A percentile compares a stretch with the other conserved stretches of the same genome.
Conservation (phyloP, 2,888 invertebrate species). For the Actias luna region DNA sequence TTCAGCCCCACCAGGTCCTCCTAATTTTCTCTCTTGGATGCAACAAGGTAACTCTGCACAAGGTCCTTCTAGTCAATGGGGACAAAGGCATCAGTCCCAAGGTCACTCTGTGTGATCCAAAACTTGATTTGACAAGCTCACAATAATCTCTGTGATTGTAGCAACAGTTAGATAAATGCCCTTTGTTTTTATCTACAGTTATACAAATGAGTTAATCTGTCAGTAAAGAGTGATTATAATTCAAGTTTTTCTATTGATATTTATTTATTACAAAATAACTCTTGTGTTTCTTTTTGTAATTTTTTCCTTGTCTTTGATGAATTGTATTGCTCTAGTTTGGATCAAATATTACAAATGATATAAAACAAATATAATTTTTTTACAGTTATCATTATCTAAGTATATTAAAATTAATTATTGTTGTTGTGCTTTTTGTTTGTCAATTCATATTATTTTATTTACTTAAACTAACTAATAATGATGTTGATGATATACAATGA, state of each 20-base stretch:
- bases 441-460: slow-evolving; percentile 37
- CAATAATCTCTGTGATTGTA: slow-evolving; percentile 82
- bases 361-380: slow-evolving; percentile 40
- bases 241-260: slow-evolving; percentile 72
- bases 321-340: slow-evolving; percentile 49
- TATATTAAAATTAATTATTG: slow-evolving; percentile 34
- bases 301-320: slow-evolving; percentile 58
- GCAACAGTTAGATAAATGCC: slow-evolving; percentile 78
- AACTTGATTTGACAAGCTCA: slow-evolving; percentile 73
- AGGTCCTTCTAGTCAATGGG: slow-evolving; percentile 81
- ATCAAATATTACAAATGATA: slow-evolving; percentile 40
- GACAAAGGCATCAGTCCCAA: slow-evolving; percentile 78
- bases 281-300: slow-evolving; percentile 71
- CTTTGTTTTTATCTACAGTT: slow-evolving; percentile 67
- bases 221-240: slow-evolving; percentile 65
- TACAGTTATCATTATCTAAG: slow-evolving; percentile 27
- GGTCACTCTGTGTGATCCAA: slow-evolving; percentile 78
- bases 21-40: slow-evolving; percentile 88
- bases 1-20: slow-evolving; percentile 71
- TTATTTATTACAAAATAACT: slow-evolving; percentile 77
- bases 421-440: slow-evolving; percentile 51
- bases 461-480: slow-evolving; percentile 29
- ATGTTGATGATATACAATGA: slow-evolving; percentile 19
- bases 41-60: slow-evolving; percentile 84
- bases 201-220: slow-evolving; percentile 71